phyloP scores from a whole-genome alignment of 2,113 vertebrate species.

The Salvelinus fontinalis region DNA sequence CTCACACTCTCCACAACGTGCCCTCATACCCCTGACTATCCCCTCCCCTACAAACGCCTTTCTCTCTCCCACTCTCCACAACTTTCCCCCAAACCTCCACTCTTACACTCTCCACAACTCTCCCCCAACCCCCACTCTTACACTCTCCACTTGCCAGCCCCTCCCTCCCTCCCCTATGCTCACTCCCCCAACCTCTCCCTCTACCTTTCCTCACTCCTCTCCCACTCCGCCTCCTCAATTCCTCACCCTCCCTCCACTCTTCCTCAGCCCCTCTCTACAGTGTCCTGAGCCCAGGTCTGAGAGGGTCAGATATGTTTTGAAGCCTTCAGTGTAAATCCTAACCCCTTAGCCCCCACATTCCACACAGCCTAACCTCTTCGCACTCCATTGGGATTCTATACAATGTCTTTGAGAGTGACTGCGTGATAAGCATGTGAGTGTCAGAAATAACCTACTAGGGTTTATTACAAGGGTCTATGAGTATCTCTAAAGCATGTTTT shows the following conservation, averaged over 20 bases:
- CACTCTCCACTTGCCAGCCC: no score
- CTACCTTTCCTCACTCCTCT: no score
- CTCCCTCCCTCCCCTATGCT: no score
- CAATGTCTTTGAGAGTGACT: neutral
- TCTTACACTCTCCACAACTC: no score
- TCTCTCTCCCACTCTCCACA: no score
- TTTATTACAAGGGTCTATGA: neutral
- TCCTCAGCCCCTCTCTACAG: neutral
- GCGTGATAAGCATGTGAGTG: neutral
- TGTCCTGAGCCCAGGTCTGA: neutral
- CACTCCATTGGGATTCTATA: neutral
- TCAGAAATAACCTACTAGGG: neutral
- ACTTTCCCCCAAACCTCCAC: no score
- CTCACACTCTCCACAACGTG: neutral
- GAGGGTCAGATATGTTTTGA: neutral
- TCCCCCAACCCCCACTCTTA: no score
- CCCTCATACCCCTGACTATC: neutral
- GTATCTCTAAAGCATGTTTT: neutral
- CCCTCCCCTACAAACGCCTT: no score
- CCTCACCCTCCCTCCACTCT: neutral
- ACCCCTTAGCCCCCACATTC: neutral
- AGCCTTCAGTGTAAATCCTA: neutral
- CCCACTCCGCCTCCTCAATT: neutral
- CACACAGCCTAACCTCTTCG: neutral
- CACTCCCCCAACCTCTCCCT: no score